phyloP scores from a whole-genome alignment of 2,113 vertebrate genomes.

The Fregetta grallaria region DNA sequence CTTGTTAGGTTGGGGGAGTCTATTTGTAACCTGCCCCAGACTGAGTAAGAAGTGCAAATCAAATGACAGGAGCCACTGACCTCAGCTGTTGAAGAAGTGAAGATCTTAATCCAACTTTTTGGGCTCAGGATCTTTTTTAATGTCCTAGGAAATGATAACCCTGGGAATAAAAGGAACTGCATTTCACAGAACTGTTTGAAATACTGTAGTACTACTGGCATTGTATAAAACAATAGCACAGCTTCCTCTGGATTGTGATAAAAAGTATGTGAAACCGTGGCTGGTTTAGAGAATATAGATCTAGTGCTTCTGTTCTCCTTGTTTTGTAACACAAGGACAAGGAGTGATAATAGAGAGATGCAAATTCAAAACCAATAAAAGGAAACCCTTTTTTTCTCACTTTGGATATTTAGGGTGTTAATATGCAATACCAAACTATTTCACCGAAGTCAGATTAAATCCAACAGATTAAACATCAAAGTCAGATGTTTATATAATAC shows the following conservation, averaged over 20 bases:
- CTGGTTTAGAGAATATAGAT: not conserved
- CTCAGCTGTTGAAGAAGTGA: not conserved
- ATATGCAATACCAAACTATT: not conserved
- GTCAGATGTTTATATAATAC: not conserved
- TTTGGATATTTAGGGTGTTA: not conserved
- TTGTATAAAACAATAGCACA: conserved; percentile 33
- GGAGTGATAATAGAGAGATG: not conserved
- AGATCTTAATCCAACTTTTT: not conserved
- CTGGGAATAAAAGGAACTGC: not conserved
- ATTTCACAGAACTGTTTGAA: conserved; percentile 8
- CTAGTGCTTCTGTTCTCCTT: not conserved
- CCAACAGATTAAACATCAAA: not conserved
- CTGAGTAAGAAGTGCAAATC: not conserved
- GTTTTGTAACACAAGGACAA: not conserved
- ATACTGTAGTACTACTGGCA: not conserved
- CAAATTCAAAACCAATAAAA: not conserved
- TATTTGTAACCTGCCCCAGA: not conserved
- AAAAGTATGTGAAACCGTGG: not conserved
- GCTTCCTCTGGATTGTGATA: not conserved
- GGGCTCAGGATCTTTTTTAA: not conserved
- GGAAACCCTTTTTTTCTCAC: not conserved
- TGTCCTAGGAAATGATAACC: not conserved
- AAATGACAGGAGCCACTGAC: not conserved
- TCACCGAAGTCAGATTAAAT: not conserved
- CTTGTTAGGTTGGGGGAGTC: not conserved